These are phyloP conservation scores for Tribolium freemani DNA, from an alignment of 2,888 invertebrate species.

Conservation along the genomic window DNA sequence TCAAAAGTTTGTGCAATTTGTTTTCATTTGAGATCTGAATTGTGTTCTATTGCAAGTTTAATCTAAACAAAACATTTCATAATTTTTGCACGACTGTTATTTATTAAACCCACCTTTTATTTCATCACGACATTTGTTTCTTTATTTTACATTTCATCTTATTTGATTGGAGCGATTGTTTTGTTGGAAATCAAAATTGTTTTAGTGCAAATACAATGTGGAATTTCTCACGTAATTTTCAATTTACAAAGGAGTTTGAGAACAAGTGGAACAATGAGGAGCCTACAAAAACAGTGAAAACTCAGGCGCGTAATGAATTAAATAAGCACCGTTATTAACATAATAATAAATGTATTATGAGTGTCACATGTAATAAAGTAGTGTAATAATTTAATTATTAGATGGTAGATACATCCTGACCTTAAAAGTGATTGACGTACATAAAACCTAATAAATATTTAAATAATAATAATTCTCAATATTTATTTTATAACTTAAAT, in stretches of 20 bases:
- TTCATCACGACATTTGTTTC: neutral
- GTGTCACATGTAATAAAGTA: neutral
- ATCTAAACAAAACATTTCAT: neutral
- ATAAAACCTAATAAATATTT: too few species aligned
- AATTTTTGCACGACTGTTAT: neutral
- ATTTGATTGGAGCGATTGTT: neutral
- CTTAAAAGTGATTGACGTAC: too few species aligned
- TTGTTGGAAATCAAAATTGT: too few species aligned
- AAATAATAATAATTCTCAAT: too few species aligned
- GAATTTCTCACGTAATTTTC: too few species aligned
- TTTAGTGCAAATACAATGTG: too few species aligned
- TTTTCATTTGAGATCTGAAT: neutral
- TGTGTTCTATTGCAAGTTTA: neutral
- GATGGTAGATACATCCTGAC: too few species aligned
- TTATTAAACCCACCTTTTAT: neutral
- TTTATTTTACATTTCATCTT: neutral
- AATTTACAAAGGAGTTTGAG: neutral
- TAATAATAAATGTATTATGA: neutral
- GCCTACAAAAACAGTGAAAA: neutral
- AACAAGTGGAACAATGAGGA: neutral
- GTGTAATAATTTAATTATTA: too few species aligned
- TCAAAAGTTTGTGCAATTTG: neutral
- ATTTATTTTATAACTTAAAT: too few species aligned
- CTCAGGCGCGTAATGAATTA: neutral
- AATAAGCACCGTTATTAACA: neutral